phyloP scores from a whole-genome alignment of 1,140 invertebrate species.

The Drosophila simulans region DNA sequence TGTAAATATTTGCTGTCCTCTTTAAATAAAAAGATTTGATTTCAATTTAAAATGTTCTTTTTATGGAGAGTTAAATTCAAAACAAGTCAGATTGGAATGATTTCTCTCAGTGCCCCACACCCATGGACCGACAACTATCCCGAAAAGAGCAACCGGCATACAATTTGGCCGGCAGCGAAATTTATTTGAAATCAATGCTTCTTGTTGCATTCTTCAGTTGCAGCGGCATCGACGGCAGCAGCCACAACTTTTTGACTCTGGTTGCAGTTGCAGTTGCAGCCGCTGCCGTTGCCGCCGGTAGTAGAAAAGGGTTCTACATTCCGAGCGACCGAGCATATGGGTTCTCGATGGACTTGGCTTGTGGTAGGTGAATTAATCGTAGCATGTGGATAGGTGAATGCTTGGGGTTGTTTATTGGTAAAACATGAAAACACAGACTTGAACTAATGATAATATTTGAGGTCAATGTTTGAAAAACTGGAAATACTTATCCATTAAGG shows the following conservation, averaged over 20 bases:
- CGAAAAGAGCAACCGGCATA: constrained; percentile 73
- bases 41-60: too few relatives aligned
- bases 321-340: constrained; percentile 23
- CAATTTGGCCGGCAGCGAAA: constrained; percentile 82
- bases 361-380: not conserved
- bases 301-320: constrained; percentile 51
- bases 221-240: constrained; percentile 55
- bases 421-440: too few relatives aligned
- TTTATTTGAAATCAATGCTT: constrained; percentile 84
- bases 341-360: constrained; percentile 5
- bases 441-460: too few relatives aligned
- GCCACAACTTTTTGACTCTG: constrained; percentile 72
- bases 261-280: constrained; percentile 54
- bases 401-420: too few relatives aligned
- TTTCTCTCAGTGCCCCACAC: constrained; percentile 35
- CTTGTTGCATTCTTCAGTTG: constrained; percentile 81
- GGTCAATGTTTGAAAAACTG: too few relatives aligned
- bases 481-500: too few relatives aligned
- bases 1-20: too few relatives aligned
- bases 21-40: too few relatives aligned
- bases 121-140: constrained; percentile 49
- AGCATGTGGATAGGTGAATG: not conserved
- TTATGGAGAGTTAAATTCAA: too few relatives aligned
- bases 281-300: constrained; percentile 47
- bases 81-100: too few relatives aligned